These are phyloP conservation scores for Siniperca knerii DNA, from an alignment of 2,113 vertebrate species.

Conservation along the genomic window DNA sequence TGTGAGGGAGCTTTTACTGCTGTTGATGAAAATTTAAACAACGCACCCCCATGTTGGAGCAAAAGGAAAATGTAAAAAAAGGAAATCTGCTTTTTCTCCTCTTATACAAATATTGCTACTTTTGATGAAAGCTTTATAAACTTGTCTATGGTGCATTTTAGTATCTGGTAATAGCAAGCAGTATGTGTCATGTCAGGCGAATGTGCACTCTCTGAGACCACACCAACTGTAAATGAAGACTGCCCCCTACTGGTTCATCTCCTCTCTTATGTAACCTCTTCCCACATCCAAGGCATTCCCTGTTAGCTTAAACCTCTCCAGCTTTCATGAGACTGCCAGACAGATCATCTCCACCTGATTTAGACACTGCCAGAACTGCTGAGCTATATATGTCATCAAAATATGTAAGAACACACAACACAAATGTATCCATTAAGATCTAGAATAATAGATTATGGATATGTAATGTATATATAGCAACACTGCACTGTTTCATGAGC, in stretches of 20 bases:
- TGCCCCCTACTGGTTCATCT: conserved; percentile 51
- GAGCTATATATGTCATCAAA: not conserved
- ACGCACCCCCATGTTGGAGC: not conserved
- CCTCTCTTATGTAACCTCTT: not conserved
- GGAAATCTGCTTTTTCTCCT: conserved; percentile 1
- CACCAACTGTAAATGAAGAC: conserved; percentile 2
- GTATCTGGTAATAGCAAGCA: not conserved
- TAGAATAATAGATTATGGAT: not conserved
- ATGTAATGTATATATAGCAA: not conserved
- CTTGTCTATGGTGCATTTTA: conserved; percentile 3
- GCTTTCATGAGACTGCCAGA: not conserved
- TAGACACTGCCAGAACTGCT: not conserved
- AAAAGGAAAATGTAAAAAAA: not conserved
- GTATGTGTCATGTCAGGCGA: not conserved
- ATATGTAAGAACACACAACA: not conserved
- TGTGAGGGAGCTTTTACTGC: conserved; percentile 51
- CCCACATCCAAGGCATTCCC: not conserved
- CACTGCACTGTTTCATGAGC: not conserved
- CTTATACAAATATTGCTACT: conserved; percentile 29
- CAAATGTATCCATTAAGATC: not conserved
- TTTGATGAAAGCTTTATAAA: conserved; percentile 27
- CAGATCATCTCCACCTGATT: not conserved
- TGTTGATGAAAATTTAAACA: conserved; percentile 51
- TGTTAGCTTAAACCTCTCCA: not conserved
- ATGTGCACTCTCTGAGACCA: not conserved